Evolutionary conservation across 2,113 vertebrate species (phyloP).

Genomic region (Prinia subflava): DNA sequence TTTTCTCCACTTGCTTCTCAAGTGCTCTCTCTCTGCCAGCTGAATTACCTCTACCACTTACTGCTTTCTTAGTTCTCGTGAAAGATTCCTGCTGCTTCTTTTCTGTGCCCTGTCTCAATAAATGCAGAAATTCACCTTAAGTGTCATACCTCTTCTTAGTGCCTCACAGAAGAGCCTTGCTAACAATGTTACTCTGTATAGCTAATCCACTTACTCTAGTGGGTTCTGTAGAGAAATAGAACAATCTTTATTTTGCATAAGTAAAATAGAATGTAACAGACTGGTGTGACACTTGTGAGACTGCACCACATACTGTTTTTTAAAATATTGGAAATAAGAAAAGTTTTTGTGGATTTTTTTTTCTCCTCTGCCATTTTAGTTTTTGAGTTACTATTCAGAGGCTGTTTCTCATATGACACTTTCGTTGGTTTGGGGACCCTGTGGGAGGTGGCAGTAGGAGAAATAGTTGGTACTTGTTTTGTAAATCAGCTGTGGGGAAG

Average conservation of each 20-base stretch:
- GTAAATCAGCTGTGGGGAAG: neutral
- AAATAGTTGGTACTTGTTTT: neutral
- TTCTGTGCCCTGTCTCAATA: neutral
- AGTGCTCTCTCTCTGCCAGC: neutral
- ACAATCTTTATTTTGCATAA: neutral
- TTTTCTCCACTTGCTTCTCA: neutral
- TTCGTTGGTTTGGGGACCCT: neutral
- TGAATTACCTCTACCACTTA: neutral
- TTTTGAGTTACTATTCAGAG: neutral
- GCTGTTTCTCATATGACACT: rapidly evolving
- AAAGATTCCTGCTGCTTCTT: neutral
- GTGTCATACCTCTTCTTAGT: neutral
- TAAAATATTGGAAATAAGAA: neutral
- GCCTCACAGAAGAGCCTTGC: neutral
- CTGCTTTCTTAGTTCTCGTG: neutral
- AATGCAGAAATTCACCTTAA: neutral
- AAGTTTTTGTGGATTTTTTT: neutral
- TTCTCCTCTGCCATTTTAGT: neutral
- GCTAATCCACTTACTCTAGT: neutral
- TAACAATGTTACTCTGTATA: neutral
- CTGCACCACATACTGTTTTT: neutral
- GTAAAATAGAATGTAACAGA: neutral
- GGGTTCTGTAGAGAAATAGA: neutral
- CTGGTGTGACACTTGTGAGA: neutral
- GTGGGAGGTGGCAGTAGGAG: rapidly evolving